Evolutionary conservation across 2,113 vertebrate species (phyloP), one percentile per base, ranked within the genome.

Genomic region (Elaphurus davidianus): DNA sequence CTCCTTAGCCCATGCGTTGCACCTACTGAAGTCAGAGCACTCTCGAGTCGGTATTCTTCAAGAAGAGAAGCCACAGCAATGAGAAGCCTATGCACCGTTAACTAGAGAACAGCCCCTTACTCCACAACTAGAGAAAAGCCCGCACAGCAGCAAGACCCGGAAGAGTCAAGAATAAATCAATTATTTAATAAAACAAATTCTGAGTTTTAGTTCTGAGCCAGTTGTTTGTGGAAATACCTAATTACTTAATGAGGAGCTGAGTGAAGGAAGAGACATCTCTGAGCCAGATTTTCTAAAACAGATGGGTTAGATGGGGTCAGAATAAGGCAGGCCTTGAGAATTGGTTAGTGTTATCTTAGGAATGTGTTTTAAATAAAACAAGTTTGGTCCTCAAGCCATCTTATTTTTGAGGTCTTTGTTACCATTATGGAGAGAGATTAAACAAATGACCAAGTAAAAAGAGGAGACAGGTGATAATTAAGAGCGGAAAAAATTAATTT

Each of bases 401-500:
- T 91, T 87, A 81, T 60, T 87, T 67, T 78, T 50, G 15, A 91
- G 33, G 12, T 88, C 40, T 93, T 97, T 43, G 78, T 93, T 96
- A 57, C 30, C 25, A 50, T 86, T 59, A 91, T 50, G 13, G 16
- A 79, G 21, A 95, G 9, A 97, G 17, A 86, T 59, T 87, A 96
- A 91, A 95, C 43, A 85, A 98, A 96, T 86, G 82, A 94, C 54
- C 50, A 94, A 21, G 27, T 78, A 71, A 82, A 92, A 84, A 97
- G 10, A 95, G 78, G 90, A 97, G 82, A 96, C 67, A 96, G 43
- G 43, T 96, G 47, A 83, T 91, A 91, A 96, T 94, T 89, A 91
- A 78, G 15, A 97, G 30, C 0, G 4, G 86, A 89, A 97, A 94
- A 92, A 96, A 92, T 85, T 90, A 88, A 91, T 86, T 95, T 94